Percentiles rank a stretch among this genome's conserved stretches.
phyloP scores from a whole-genome alignment of 2,797 vertebrate genomes.

The Craterocephalus amniculus region DNA sequence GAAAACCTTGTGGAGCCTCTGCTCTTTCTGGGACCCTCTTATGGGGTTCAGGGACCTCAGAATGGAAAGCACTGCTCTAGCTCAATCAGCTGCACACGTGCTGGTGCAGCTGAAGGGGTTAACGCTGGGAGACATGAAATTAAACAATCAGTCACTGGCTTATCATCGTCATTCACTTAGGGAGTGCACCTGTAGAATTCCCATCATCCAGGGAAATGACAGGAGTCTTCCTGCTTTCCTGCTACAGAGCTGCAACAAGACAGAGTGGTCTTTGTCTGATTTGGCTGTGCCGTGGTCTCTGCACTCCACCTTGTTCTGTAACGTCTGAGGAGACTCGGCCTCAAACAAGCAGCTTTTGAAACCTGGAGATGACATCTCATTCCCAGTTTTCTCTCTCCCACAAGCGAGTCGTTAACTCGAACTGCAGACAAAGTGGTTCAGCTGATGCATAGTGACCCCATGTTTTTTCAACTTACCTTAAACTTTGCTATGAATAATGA shows the following conservation, averaged over 20 bases:
- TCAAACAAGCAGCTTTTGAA: conserved; percentile 35
- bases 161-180: conserved; percentile 80
- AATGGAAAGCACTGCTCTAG: not conserved
- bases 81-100: not conserved
- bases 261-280: conserved; percentile 71
- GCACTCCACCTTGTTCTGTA: conserved; percentile 45
- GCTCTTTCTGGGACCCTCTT: not conserved
- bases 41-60: no score
- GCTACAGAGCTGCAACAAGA: conserved; percentile 46
- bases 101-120: conserved; percentile 43
- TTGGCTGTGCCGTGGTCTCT: conserved; percentile 25
- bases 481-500: not conserved
- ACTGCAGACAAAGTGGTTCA: not conserved
- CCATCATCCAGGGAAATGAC: conserved; percentile 60
- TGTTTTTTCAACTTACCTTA: not conserved
- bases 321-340: conserved; percentile 54
- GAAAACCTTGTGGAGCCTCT: not conserved
- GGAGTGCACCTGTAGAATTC: conserved; percentile 73
- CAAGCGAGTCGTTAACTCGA: conserved; percentile 10
- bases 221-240: conserved; percentile 64
- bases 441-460: not conserved
- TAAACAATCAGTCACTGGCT: conserved; percentile 63
- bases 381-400: conserved; percentile 20
- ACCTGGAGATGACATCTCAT: conserved; percentile 34
- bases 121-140: conserved; percentile 60